phyloP scores from a whole-genome alignment of 1,140 invertebrate species.

The Drosophila nebulosa region DNA sequence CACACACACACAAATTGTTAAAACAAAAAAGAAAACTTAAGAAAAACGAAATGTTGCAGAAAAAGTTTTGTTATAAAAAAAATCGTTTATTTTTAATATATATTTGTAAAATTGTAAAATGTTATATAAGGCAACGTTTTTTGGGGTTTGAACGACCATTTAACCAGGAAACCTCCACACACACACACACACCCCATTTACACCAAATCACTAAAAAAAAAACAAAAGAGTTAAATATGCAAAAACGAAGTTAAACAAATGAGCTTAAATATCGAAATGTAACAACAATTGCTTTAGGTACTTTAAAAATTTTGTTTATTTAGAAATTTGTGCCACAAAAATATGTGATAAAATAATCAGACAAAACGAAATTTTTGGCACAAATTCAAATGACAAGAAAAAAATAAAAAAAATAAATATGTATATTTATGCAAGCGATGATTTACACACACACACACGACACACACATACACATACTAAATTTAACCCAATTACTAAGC shows the following conservation, averaged over 20 bases:
- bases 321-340: slow-evolving; percentile 55
- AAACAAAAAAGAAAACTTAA: slow-evolving; percentile 1
- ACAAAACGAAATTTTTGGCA: slow-evolving; percentile 46
- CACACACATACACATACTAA: background rate
- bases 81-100: slow-evolving; percentile 31
- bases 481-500: slow-evolving; percentile 39
- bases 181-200: slow-evolving; percentile 22
- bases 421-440: background rate
- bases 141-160: background rate
- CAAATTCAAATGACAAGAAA: slow-evolving; percentile 19
- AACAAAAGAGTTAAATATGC: slow-evolving; percentile 1
- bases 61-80: slow-evolving; percentile 53
- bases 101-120: slow-evolving; percentile 17
- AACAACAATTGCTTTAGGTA: no score
- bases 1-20: slow-evolving; percentile 18
- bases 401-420: no score
- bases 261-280: background rate
- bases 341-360: slow-evolving; percentile 52
- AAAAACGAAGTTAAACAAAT: slow-evolving; percentile 32
- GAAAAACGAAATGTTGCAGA: slow-evolving; percentile 28
- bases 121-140: slow-evolving; percentile 13
- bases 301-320: slow-evolving; percentile 30
- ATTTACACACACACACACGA: background rate
- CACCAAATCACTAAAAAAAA: slow-evolving; percentile 14
- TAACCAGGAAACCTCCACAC: background rate